A percentile compares a stretch with the other conserved stretches of the same genome.
Conservation (phyloP, 1,140 invertebrate species). For the Tetraneura akinire region DNA sequence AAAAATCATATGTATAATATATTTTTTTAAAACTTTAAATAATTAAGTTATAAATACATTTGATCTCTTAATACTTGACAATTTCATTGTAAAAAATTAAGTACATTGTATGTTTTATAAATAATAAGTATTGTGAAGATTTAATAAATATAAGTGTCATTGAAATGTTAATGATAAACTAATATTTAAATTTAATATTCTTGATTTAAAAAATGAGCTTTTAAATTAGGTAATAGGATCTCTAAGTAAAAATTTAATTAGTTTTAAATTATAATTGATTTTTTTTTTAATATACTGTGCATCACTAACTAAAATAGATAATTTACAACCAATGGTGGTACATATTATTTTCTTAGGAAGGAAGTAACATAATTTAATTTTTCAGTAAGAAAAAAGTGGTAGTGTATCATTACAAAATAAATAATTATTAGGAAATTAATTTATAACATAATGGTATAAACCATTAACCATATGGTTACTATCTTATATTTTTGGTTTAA, state of each 20-base stretch:
- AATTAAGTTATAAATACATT: too few relatives aligned
- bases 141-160: background rate
- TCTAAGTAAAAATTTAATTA: too few relatives aligned
- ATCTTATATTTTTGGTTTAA: too few relatives aligned
- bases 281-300: constrained; percentile 36
- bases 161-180: background rate
- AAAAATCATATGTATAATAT: too few relatives aligned
- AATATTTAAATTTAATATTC: background rate
- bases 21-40: too few relatives aligned
- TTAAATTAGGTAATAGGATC: background rate
- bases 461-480: too few relatives aligned
- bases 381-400: too few relatives aligned
- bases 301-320: background rate
- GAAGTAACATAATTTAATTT: background rate
- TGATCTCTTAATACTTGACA: background rate
- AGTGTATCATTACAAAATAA: too few relatives aligned
- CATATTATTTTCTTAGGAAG: background rate
- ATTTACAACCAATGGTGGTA: background rate
- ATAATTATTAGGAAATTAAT: too few relatives aligned
- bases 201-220: constrained; percentile 14
- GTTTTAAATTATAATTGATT: background rate
- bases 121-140: too few relatives aligned
- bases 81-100: background rate
- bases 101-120: background rate
- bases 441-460: too few relatives aligned